Evolutionary conservation across 37 sponge, comb jelly and placozoan genomes (phyloP).

Genomic region (Tethya wilhelma): DNA sequence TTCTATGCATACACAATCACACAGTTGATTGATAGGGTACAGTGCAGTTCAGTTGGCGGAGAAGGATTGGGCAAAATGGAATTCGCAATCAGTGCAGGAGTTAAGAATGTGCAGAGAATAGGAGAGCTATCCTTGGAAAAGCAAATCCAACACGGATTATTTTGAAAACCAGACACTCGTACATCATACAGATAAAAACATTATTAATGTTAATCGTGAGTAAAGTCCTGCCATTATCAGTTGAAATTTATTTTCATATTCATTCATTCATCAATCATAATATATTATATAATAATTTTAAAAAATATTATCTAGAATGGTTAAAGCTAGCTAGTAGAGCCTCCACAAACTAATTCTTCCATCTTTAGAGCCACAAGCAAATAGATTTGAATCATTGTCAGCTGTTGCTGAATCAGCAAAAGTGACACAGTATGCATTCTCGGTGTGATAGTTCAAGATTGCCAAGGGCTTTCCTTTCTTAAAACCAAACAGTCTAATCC

Average conservation of each 20-base stretch:
- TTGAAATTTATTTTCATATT: no score
- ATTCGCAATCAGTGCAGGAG: background rate
- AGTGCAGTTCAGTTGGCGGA: background rate
- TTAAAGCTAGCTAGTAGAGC: conserved; percentile 65
- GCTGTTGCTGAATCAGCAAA: conserved; percentile 29
- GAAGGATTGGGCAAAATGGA: background rate
- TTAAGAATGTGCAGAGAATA: background rate
- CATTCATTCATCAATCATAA: no score
- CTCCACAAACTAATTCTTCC: conserved; percentile 74
- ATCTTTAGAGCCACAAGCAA: conserved; percentile 77
- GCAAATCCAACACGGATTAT: conserved; percentile 6
- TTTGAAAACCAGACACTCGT: no score
- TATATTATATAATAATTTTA: no score
- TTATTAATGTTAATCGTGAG: no score
- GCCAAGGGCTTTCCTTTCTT: conserved; percentile 82
- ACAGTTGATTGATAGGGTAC: conserved; percentile 7
- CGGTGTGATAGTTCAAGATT: conserved; percentile 67
- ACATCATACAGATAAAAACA: no score
- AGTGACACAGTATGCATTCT: conserved; percentile 23
- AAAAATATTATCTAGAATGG: no score
- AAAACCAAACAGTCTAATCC: conserved; percentile 71
- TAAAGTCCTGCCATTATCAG: no score
- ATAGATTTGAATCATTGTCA: conserved; percentile 36
- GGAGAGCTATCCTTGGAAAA: background rate
- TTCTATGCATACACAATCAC: background rate